Conservation (phyloP, 2,797 vertebrate species). For the Astyanax mexicanus region DNA sequence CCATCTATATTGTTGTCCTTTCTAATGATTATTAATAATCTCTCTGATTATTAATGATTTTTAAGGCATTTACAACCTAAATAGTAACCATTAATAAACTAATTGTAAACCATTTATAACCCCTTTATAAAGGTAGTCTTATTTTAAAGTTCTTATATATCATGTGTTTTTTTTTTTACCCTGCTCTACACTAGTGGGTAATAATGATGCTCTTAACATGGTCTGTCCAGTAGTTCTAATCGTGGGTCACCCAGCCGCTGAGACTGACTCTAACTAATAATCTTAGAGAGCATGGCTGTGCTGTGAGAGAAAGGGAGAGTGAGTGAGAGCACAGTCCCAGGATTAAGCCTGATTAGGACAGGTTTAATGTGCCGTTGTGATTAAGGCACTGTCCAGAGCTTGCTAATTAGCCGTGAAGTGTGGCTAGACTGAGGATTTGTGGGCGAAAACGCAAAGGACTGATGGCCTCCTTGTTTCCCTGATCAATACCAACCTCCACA, state of each 20-base stretch:
- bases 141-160: too few species aligned
- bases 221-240: conserved; percentile 42
- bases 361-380: conserved; percentile 83
- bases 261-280: conserved; percentile 69
- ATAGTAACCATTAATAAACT: too few species aligned
- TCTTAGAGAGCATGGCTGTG: conserved; percentile 54
- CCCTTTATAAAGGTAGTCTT: too few species aligned
- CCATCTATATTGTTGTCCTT: too few species aligned
- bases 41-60: too few species aligned
- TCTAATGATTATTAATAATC: too few species aligned
- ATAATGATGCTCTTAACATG: not conserved
- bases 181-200: not conserved
- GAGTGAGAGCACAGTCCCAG: conserved; percentile 70
- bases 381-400: conserved; percentile 68
- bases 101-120: too few species aligned
- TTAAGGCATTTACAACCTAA: too few species aligned
- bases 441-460: conserved; percentile 61
- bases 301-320: conserved; percentile 22
- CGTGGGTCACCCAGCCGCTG: conserved; percentile 20
- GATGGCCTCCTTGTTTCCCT: conserved; percentile 46
- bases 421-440: conserved; percentile 66
- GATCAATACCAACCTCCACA: conserved; percentile 63
- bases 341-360: conserved; percentile 81
- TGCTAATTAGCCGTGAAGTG: conserved; percentile 81
- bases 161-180: too few species aligned